Conservation (phyloP, 2,888 invertebrate genomes). For the Mylabris sibirica region DNA sequence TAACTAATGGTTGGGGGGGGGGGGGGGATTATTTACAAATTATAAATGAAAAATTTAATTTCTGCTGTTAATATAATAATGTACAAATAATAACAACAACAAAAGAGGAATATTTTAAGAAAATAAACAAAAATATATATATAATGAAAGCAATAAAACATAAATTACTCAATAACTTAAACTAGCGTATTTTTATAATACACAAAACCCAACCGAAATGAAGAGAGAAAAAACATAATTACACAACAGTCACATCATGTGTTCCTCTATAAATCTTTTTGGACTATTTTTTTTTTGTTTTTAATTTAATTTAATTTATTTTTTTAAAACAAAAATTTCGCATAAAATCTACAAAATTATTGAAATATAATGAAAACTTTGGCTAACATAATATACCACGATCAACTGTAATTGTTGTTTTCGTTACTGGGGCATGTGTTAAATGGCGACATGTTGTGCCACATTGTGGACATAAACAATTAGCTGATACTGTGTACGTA, state of each 20-base stretch:
- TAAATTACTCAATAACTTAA: conserved; percentile 52
- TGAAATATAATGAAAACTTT: conserved; percentile 23
- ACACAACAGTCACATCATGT: not conserved
- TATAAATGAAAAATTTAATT: conserved; percentile 9
- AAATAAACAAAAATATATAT: conserved; percentile 49
- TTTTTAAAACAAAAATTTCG: conserved; percentile 9
- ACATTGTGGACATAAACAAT: conserved; percentile 62
- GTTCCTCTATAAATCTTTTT: not conserved
- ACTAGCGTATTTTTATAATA: conserved; percentile 25
- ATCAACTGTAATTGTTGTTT: conserved; percentile 60
- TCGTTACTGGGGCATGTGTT: conserved; percentile 59
- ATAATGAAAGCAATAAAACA: conserved; percentile 52
- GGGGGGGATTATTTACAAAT: conserved; percentile 2
- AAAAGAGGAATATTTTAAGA: conserved; percentile 44
- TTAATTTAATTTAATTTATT: not conserved
- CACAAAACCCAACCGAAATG: conserved; percentile 26
- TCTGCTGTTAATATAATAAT: conserved; percentile 18
- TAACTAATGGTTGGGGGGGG: not conserved
- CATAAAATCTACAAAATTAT: not conserved
- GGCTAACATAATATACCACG: conserved; percentile 64
- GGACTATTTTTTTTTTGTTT: not conserved
- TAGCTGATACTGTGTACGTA: conserved; percentile 56
- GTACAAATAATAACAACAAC: conserved; percentile 20
- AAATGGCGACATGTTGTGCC: conserved; percentile 61
- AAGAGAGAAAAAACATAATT: not conserved